Evolutionary conservation across 1,140 invertebrate species (phyloP).

Genomic region (Drosophila aff.): DNA sequence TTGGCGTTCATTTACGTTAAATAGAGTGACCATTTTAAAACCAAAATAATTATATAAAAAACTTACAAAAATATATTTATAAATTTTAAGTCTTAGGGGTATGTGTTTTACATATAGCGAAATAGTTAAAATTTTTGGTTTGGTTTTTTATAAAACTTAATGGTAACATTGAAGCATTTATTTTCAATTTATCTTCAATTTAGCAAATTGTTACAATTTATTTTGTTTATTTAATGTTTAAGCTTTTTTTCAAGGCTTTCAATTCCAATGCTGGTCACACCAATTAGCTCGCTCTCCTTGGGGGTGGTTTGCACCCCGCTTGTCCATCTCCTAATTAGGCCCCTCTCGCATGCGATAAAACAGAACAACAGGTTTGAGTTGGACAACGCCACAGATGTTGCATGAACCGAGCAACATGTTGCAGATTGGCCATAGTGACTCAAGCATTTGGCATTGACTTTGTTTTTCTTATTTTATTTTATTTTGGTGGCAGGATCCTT

Average conservation of each 20-base stretch:
- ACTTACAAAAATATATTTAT: neutral
- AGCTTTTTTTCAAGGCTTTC: neutral
- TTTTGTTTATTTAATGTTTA: neutral
- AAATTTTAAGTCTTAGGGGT: no score
- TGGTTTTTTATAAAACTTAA: neutral
- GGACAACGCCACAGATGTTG: slow-evolving; percentile 39
- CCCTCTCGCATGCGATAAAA: slow-evolving; percentile 68
- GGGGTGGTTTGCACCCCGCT: slow-evolving; percentile 45
- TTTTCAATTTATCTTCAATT: no score
- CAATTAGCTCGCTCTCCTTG: neutral
- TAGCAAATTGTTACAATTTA: no score
- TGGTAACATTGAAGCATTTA: neutral
- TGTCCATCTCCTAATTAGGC: neutral
- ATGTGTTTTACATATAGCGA: neutral
- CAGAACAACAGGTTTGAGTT: slow-evolving; percentile 70
- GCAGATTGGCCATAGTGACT: slow-evolving; percentile 36
- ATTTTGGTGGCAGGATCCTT: slow-evolving; percentile 50
- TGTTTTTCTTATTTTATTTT: neutral
- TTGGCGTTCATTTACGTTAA: neutral
- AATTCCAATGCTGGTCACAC: slow-evolving; percentile 36
- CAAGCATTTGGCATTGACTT: slow-evolving; percentile 57
- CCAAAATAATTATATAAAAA: no score
- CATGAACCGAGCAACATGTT: slow-evolving; percentile 64
- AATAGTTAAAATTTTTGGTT: neutral
- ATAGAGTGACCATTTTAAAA: slow-evolving; percentile 27